phyloP scores from a whole-genome alignment of 2,888 invertebrate species.

The Thymelicus acteon region DNA sequence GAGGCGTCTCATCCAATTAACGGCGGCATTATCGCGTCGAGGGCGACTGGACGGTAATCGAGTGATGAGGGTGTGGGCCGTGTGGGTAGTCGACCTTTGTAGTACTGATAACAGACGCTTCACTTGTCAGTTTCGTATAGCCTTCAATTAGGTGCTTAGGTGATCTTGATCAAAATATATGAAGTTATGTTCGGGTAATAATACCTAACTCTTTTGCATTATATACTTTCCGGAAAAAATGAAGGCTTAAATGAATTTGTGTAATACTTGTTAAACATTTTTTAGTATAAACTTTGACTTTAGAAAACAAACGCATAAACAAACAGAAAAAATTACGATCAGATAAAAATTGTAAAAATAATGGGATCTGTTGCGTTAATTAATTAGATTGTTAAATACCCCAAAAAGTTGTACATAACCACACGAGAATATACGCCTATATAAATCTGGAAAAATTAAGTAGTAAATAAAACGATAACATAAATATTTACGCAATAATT shows the following conservation, averaged over 20 bases:
- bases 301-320: too few species aligned
- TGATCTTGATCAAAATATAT: not conserved
- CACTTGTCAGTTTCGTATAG: not conserved
- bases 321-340: too few species aligned
- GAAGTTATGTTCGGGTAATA: not conserved
- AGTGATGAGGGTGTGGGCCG: constrained; percentile 15
- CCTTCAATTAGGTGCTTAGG: not conserved
- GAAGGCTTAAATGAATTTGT: too few species aligned
- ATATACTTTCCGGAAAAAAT: too few species aligned
- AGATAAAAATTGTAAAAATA: too few species aligned
- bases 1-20: constrained; percentile 46
- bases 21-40: constrained; percentile 14
- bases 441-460: not conserved
- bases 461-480: constrained; percentile 47
- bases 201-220: not conserved
- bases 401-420: too few species aligned
- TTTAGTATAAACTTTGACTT: too few species aligned
- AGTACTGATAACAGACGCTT: constrained; percentile 12
- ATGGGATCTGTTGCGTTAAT: too few species aligned
- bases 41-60: constrained; percentile 15
- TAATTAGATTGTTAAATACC: too few species aligned
- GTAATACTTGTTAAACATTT: too few species aligned
- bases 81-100: constrained; percentile 17
- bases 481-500: constrained; percentile 74
- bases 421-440: too few species aligned